Base-by-base conservation (phyloP, 1,140 invertebrate species). In the Whitmania pigra region DNA sequence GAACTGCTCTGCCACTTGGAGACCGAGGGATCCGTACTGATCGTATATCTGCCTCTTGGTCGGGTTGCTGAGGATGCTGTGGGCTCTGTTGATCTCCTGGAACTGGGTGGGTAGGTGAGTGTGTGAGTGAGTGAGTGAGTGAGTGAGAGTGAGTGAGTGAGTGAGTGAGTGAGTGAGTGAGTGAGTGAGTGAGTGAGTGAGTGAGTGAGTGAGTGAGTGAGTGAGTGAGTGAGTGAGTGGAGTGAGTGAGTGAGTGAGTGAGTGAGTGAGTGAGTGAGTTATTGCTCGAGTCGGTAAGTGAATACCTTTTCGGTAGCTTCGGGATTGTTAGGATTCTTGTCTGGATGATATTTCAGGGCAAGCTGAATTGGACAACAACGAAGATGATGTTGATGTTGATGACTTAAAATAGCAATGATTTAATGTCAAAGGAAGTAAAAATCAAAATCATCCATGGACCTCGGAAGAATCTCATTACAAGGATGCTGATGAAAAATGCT, bases 271-370 rank as follows among this genome's bases (percentile, higher is more conserved):
- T 53, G 40, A n/a, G 7, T 27, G 17, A 17, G 31, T 72, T n/a
- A n/a, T n/a, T n/a, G n/a, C n/a, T n/a, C n/a, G n/a, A n/a, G n/a
- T n/a, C n/a, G n/a, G n/a, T n/a, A n/a, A n/a, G n/a, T n/a, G 70
- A 75, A 17, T 75, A 81, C 80, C 74, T 79, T 80, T 70, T 80
- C 79, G 55, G 76, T 76, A 53, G 77, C 77, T 22, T 78, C 77
- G 57, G 76, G 77, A 71, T 81, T 76, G 66, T 77, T 77, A 67
- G 74, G 76, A 87, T 94, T 99, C 84, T 99, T 99, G 82, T 99
- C 96, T 54, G 94, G 94, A 81, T 99, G 96, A 81, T 93, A 98
- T 82, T 97, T 97, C 3, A 99, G 84, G 20, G 94, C 94, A 71
- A 96, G 83, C 85, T 84, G 77, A 27, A 78, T 79, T 36, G 70